Percentiles rank a stretch among this genome's conserved stretches.
Conservation (phyloP, 2,888 invertebrate genomes). For the Aproaerema taeniolella region DNA sequence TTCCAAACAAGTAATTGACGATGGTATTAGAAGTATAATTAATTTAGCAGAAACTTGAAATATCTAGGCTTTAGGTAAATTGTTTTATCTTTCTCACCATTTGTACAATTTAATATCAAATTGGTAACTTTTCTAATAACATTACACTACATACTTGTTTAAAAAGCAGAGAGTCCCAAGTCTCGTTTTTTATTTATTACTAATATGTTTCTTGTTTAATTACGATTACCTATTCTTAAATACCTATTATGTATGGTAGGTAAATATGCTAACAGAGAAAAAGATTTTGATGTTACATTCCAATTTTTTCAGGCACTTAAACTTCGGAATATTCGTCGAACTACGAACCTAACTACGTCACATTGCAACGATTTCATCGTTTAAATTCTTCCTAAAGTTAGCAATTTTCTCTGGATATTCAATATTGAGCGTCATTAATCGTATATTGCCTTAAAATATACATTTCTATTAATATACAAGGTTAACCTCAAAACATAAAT, state of each 20-base stretch:
- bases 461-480: conserved; percentile 4
- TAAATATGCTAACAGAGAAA: no score
- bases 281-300: no score
- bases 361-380: background rate
- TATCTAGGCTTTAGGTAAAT: background rate
- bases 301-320: no score
- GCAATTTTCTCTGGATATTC: conserved; percentile 9
- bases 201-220: background rate
- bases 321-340: no score
- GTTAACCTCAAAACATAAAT: conserved; percentile 3
- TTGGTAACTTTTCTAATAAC: conserved; percentile 6
- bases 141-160: conserved; percentile 1
- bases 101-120: conserved; percentile 6
- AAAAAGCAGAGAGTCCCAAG: conserved; percentile 29
- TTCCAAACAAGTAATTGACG: conserved; percentile 13
- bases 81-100: background rate
- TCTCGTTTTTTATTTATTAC: conserved; percentile 24
- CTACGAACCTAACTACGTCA: no score
- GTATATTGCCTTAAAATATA: background rate
- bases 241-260: no score
- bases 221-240: no score
- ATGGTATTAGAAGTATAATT: no score
- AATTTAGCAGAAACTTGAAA: no score
- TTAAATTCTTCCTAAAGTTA: no score
- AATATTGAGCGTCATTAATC: conserved; percentile 12